Evolutionary conservation across 2,888 invertebrate species (phyloP).

Genomic region (Tinea pellionella): DNA sequence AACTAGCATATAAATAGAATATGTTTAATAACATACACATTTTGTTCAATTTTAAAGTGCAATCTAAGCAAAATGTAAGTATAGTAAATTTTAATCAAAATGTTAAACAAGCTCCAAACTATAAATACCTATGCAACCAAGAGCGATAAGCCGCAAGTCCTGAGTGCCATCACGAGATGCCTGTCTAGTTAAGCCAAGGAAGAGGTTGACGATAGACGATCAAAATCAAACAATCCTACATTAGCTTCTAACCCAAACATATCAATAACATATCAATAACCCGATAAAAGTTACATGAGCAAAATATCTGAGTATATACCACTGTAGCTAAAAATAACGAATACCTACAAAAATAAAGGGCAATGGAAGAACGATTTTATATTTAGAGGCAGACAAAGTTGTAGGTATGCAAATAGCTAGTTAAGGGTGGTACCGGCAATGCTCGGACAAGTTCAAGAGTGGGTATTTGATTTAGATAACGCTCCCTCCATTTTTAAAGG

Average conservation of each 20-base stretch:
- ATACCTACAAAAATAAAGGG: too few species aligned
- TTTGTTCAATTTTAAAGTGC: too few species aligned
- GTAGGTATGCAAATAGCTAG: constrained; percentile 8
- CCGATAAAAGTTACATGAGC: too few species aligned
- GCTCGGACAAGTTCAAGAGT: background rate
- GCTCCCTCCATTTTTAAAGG: constrained; percentile 17
- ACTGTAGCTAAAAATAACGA: too few species aligned
- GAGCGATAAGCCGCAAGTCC: background rate
- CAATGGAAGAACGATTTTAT: too few species aligned
- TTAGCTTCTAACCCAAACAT: too few species aligned
- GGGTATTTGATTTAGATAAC: constrained; percentile 26
- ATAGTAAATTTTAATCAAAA: background rate
- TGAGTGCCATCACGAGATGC: background rate
- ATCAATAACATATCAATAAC: too few species aligned
- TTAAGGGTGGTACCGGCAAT: constrained; percentile 2
- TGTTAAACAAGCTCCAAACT: background rate
- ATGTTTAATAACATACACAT: too few species aligned
- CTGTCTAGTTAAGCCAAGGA: background rate
- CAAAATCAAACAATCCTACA: too few species aligned
- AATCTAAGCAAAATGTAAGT: too few species aligned
- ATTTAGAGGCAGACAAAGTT: background rate
- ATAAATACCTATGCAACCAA: background rate
- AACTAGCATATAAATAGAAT: background rate
- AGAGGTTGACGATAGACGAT: background rate
- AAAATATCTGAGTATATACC: too few species aligned